Evolutionary conservation across 2,113 vertebrate species (phyloP).

Genomic region (Bufo gargarizans): DNA sequence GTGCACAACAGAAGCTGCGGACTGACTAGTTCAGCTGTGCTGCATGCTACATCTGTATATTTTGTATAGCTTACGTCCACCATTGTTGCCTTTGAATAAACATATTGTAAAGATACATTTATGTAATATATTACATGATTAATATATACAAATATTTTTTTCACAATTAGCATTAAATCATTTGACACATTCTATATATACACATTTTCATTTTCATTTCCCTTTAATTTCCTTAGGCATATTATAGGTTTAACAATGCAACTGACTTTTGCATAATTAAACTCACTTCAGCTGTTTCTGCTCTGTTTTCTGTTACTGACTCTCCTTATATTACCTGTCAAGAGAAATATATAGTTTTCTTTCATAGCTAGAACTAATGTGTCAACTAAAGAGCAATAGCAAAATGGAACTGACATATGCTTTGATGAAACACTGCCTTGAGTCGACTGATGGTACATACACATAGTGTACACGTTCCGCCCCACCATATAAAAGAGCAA

Average conservation of each 20-base stretch:
- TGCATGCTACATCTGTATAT: not conserved
- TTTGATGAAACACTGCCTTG: slow-evolving; percentile 69
- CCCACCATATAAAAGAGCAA: slow-evolving; percentile 33
- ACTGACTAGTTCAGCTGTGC: not conserved
- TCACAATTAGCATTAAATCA: not conserved
- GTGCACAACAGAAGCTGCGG: not conserved
- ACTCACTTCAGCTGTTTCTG: slow-evolving; percentile 68
- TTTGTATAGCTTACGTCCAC: not conserved
- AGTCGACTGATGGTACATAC: slow-evolving; percentile 57
- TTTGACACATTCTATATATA: slow-evolving; percentile 59
- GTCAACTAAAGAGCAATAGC: slow-evolving; percentile 67
- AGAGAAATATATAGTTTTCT: slow-evolving; percentile 61
- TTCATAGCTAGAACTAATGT: slow-evolving; percentile 67
- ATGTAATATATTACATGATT: not conserved
- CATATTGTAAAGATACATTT: not conserved
- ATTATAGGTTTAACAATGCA: slow-evolving; percentile 70
- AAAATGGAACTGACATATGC: slow-evolving; percentile 66
- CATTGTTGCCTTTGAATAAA: not conserved
- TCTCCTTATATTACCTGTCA: slow-evolving; percentile 62
- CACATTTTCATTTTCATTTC: slow-evolving; percentile 75
- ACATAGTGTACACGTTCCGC: too few relatives aligned
- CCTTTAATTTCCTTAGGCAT: slow-evolving; percentile 69
- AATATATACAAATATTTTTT: not conserved
- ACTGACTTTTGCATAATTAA: slow-evolving; percentile 66
- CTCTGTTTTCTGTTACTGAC: slow-evolving; percentile 59